A percentile compares a stretch with the other conserved stretches of the same genome.
Evolutionary conservation across 2,888 invertebrate genomes (phyloP).

Genomic region (Celastrina argiolus): DNA sequence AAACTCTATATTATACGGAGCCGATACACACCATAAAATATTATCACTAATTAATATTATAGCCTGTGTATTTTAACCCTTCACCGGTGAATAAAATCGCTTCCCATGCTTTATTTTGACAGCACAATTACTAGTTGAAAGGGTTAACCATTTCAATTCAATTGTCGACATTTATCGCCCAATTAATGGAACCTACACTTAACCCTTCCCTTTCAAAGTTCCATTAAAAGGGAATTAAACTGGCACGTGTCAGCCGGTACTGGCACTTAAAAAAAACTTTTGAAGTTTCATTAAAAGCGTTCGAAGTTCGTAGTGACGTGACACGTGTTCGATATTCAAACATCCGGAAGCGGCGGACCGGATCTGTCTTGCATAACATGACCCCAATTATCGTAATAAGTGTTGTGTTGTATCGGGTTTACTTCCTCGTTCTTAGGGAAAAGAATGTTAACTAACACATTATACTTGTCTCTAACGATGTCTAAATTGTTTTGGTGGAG

Average conservation of each 20-base stretch:
- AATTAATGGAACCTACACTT: neutral
- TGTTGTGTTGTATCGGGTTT: conserved; percentile 21
- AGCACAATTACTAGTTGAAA: neutral
- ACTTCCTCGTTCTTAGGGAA: conserved; percentile 2
- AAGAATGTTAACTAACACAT: too few relatives aligned
- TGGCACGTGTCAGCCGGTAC: neutral
- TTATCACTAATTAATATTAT: too few relatives aligned
- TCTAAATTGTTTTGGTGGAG: too few relatives aligned
- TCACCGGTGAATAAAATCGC: too few relatives aligned
- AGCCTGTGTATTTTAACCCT: too few relatives aligned
- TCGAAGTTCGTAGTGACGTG: neutral
- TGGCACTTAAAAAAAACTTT: neutral
- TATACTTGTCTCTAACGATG: too few relatives aligned
- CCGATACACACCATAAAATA: too few relatives aligned
- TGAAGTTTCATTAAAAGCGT: conserved; percentile 1
- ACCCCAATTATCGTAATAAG: conserved; percentile 49
- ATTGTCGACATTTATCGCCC: neutral
- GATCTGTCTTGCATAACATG: conserved; percentile 53
- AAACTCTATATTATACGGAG: too few relatives aligned
- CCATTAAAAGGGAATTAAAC: neutral
- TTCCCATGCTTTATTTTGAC: neutral
- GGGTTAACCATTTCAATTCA: neutral
- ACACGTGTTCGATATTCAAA: conserved; percentile 14
- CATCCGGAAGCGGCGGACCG: conserved; percentile 48
- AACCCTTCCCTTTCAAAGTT: neutral